phyloP scores from a whole-genome alignment of 2,113 vertebrate species.

The Butastur rufipennis region DNA sequence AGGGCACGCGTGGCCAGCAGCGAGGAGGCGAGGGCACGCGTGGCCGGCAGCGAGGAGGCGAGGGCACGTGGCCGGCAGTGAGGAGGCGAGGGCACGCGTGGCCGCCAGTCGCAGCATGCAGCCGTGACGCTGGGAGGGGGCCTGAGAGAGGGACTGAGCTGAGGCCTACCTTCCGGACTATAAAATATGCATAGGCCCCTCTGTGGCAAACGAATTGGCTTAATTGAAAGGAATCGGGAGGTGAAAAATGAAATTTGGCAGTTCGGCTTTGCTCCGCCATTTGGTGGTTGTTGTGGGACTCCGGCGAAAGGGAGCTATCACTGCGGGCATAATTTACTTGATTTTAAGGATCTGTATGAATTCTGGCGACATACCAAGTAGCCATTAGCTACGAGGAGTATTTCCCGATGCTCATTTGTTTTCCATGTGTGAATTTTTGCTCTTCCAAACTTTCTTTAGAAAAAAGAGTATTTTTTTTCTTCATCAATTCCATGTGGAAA shows the following conservation, averaged over 20 bases:
- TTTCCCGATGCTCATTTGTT: slow-evolving; percentile 34
- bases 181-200: background rate
- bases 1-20: background rate
- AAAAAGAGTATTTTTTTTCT: background rate
- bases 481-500: slow-evolving; percentile 43
- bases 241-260: slow-evolving; percentile 54
- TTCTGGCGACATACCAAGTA: slow-evolving; percentile 10
- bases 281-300: slow-evolving; percentile 6
- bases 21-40: fast-evolving
- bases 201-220: background rate
- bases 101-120: background rate
- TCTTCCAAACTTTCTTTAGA: background rate
- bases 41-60: fast-evolving
- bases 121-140: fast-evolving
- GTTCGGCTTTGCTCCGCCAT: background rate
- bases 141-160: background rate
- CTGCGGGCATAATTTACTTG: slow-evolving; percentile 16
- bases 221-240: slow-evolving; percentile 35
- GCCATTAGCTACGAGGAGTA: background rate
- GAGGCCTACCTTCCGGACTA: background rate
- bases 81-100: fast-evolving
- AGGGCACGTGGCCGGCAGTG: background rate
- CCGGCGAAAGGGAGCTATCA: background rate
- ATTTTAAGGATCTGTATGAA: slow-evolving; percentile 30
- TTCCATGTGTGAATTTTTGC: slow-evolving; percentile 12